Conservation (phyloP, 2,888 invertebrate species). For the Synanthedon vespiformis region DNA sequence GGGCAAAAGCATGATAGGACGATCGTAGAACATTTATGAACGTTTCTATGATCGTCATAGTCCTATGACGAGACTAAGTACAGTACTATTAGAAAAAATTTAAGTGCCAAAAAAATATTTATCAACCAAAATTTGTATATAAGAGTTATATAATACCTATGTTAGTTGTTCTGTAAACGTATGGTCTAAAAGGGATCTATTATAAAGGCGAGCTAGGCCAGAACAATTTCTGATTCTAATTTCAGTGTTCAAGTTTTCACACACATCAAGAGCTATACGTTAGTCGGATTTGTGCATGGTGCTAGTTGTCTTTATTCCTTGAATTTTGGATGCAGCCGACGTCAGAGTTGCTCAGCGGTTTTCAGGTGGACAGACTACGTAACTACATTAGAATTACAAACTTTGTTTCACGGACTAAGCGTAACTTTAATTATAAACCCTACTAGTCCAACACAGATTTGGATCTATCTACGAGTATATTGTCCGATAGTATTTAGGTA, state of each 20-base stretch:
- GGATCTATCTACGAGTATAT: too few relatives aligned
- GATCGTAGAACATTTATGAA: too few relatives aligned
- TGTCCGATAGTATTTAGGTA: too few relatives aligned
- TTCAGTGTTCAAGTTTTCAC: conserved; percentile 19
- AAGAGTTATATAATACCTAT: too few relatives aligned
- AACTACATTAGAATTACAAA: conserved; percentile 41
- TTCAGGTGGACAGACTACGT: conserved; percentile 43
- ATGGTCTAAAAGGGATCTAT: too few relatives aligned
- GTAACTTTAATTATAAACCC: not conserved
- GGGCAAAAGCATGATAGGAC: too few relatives aligned
- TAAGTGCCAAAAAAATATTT: not conserved
- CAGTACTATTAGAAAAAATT: too few relatives aligned
- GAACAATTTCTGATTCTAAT: conserved; percentile 33
- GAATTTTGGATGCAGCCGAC: conserved; percentile 46
- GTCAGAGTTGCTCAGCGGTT: conserved; percentile 41
- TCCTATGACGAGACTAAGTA: too few relatives aligned
- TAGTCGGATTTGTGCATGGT: conserved; percentile 35
- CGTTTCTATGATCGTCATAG: too few relatives aligned
- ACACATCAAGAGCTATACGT: conserved; percentile 22
- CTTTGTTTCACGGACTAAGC: conserved; percentile 17
- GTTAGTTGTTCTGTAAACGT: too few relatives aligned
- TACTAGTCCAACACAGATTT: not conserved
- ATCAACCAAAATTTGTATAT: not conserved
- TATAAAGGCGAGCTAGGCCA: not conserved
- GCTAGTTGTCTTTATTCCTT: conserved; percentile 43